A percentile compares a stretch with the other conserved stretches of the same genome.
Evolutionary conservation across 1,140 invertebrate genomes (phyloP).

Genomic region (Trypoxylus dichotomus): DNA sequence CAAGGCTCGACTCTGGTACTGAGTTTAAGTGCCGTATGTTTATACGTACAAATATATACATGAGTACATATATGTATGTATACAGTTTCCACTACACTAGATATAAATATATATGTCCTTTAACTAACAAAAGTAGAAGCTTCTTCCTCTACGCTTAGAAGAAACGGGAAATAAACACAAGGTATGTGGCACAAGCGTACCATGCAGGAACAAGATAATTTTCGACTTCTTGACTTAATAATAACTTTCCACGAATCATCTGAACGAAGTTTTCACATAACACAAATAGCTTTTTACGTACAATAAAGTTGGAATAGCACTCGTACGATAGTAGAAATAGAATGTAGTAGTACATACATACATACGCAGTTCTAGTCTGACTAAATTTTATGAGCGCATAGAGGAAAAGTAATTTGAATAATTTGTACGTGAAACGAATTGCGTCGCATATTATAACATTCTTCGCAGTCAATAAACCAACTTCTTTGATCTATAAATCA

Average conservation of each 20-base stretch:
- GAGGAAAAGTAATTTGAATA: too few species aligned
- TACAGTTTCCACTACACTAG: not conserved
- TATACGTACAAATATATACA: too few species aligned
- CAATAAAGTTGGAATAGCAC: too few species aligned
- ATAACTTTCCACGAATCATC: conserved; percentile 5
- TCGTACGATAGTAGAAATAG: too few species aligned
- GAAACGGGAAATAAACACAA: not conserved
- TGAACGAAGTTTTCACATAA: not conserved
- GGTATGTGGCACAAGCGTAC: not conserved
- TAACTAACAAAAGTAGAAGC: not conserved
- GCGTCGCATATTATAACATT: too few species aligned
- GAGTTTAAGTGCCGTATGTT: not conserved
- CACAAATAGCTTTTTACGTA: too few species aligned
- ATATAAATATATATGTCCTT: not conserved
- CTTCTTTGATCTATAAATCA: too few species aligned
- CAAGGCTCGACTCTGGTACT: not conserved
- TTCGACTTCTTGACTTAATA: conserved; percentile 25
- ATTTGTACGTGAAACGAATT: too few species aligned
- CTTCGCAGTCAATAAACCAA: too few species aligned
- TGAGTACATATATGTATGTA: not conserved
- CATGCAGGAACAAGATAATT: conserved; percentile 19
- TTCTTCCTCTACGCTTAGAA: not conserved
- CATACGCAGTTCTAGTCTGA: too few species aligned
- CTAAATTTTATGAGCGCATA: too few species aligned
- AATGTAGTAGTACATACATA: too few species aligned